Evolutionary conservation across 2,888 invertebrate species (phyloP), one percentile per base, ranked within the genome.

Genomic region (Drosophila merina): DNA sequence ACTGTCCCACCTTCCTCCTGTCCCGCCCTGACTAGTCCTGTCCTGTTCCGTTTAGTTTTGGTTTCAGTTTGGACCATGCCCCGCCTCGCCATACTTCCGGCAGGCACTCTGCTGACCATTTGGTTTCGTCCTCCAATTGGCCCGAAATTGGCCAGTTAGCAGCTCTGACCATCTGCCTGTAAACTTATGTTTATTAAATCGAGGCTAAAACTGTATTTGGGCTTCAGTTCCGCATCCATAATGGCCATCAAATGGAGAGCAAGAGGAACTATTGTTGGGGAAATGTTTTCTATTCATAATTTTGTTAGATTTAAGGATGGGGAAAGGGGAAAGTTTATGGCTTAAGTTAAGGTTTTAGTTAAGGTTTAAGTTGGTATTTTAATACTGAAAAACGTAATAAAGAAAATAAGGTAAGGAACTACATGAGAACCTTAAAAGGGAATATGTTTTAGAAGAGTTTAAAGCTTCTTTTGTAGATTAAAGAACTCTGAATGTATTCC

Each of bases 11-110:
- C 20, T 20, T 20, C 20, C 20, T 20, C 20, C 20, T 20, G 20
- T 20, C 20, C 20, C 2, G 2, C 1, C 20, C 20, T 20, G 20
- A 1, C 20, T n/a, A 12, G 33, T 25, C 20, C 42, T 20, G 20
- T 25, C 20, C 42, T 20, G 42, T 42, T 42, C 42, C 20, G 42
- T 25, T 14, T 14, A 20, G 42, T 40, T 40, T 9, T 14, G 9
- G 42, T 20, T 42, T 14, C 42, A 42, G 74, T 68, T 79, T 72
- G 10, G 33, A 33, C 33, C 4, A 20, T 20, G 20, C 1, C 50
- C 30, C 54, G 72, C 1, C 50, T 36, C 54, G 72, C 72, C 69
- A 54, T 50, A 31, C 64, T 66, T 64, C 64, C 64, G 54, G 49
- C 14, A 36, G 54, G 49, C 14, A 36, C 10, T 26, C 48, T 49